Conservation (phyloP, 2,888 invertebrate species). For the Diarsia mendica region DNA sequence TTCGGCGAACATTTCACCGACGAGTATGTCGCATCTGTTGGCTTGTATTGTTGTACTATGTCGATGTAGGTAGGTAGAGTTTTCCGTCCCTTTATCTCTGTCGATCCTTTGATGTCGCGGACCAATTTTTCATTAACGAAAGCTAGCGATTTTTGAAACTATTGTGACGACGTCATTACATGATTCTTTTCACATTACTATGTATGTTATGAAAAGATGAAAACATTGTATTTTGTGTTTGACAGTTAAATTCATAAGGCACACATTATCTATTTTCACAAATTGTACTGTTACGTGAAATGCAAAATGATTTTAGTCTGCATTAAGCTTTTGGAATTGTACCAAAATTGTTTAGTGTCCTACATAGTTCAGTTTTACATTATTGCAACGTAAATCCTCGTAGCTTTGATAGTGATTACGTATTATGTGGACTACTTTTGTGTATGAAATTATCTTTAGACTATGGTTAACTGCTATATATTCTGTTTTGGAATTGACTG, state of each 20-base stretch:
- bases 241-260: conserved; percentile 16
- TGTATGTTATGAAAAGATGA: neutral
- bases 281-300: conserved; percentile 55
- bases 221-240: conserved; percentile 19
- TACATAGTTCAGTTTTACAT: conserved; percentile 69
- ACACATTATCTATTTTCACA: conserved; percentile 27
- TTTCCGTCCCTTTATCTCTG: conserved; percentile 23
- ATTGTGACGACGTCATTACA: conserved; percentile 37
- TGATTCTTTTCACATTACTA: conserved; percentile 11
- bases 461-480: neutral
- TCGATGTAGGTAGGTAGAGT: conserved; percentile 15
- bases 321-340: conserved; percentile 69
- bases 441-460: conserved; percentile 24
- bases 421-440: conserved; percentile 22
- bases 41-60: conserved; percentile 24
- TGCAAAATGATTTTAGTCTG: conserved; percentile 61
- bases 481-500: neutral
- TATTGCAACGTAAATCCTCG: conserved; percentile 67
- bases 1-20: conserved; percentile 30
- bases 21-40: conserved; percentile 14
- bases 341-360: conserved; percentile 71
- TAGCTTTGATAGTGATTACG: conserved; percentile 50
- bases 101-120: conserved; percentile 40
- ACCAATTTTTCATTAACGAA: conserved; percentile 40
- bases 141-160: conserved; percentile 5